phyloP scores from a whole-genome alignment of 2,113 vertebrate species.

The Cariama cristata region DNA sequence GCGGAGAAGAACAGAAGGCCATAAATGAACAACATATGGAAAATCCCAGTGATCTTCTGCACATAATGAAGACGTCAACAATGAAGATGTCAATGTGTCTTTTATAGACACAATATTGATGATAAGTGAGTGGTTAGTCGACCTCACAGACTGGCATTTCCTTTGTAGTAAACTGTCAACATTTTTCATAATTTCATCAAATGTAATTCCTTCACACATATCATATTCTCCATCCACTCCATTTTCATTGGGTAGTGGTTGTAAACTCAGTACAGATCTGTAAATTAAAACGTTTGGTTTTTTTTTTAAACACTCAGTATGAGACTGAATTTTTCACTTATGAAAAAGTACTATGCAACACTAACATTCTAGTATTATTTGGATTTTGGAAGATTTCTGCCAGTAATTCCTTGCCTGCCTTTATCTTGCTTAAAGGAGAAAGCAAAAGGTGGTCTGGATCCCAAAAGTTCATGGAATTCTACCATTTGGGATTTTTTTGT shows the following conservation, averaged over 20 bases:
- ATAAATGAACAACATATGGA: constrained; percentile 92
- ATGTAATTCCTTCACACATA: constrained; percentile 88
- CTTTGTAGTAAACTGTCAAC: constrained; percentile 79
- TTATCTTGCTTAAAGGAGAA: neutral
- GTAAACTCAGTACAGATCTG: constrained; percentile 88
- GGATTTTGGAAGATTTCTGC: neutral
- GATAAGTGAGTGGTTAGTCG: constrained; percentile 75
- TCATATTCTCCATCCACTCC: constrained; percentile 67
- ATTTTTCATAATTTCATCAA: constrained; percentile 84
- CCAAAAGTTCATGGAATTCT: neutral
- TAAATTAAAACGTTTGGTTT: neutral
- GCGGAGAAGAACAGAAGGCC: constrained; percentile 89
- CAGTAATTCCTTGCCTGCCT: neutral
- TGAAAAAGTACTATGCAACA: neutral
- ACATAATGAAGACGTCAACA: constrained; percentile 80
- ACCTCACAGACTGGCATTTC: constrained; percentile 77
- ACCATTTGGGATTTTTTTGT: neutral
- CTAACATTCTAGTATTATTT: neutral
- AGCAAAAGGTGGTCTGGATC: neutral
- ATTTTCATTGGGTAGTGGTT: constrained; percentile 73
- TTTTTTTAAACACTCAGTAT: neutral
- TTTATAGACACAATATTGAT: constrained; percentile 90
- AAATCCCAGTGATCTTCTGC: constrained; percentile 88
- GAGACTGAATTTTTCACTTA: neutral
- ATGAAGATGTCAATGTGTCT: constrained; percentile 83